Evolutionary conservation across 2,113 vertebrate species (phyloP), one percentile per base, ranked within the genome.

Genomic region (Hirundichthys speculiger): DNA sequence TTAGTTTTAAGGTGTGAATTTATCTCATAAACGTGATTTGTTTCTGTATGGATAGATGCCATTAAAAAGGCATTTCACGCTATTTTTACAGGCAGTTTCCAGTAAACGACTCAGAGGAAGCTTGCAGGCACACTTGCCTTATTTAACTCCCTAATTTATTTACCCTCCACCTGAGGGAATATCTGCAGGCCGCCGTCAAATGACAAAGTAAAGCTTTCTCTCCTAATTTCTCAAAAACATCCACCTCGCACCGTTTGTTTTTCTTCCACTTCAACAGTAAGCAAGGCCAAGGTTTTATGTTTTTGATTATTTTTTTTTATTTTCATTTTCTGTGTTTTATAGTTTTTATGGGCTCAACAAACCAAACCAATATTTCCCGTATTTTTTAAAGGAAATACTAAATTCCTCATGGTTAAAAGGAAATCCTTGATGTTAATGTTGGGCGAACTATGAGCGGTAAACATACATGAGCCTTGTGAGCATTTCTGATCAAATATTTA

Each of bases 401-500:
- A 77, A 73, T 82, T 84, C 75, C 69, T 24, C 54, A 43, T 50
- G 69, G 77, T 84, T 73, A 60, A 77, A 79, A 88, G 82, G 77
- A 86, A 88, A 81, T 82, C 77, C 73, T 87, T 87, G 86, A 88
- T 87, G 86, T 86, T 88, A 86, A 88, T 82, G 73, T 83, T 77
- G 84, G 83, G 78, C 60, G 67, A 85, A 85, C 82, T 78, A 50
- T 58, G 76, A 77, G 84, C 79, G 81, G 83, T 89, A 88, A 89
- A 90, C 86, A 90, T 73, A 86, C 81, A 87, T 27, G 65, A 75
- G 80, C 59, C 82, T 82, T 73, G 46, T 2, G 56, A 86, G 84
- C 75, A 80, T 87, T 83, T 87, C 79, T 82, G 49, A 89, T 90
- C 84, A 88, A 90, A 90, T 90, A 90, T 90, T 90, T 88, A 90